A percentile compares a stretch with the other conserved stretches of the same genome.
Conservation (phyloP, 2,797 vertebrate species). For the Hydrophis major region DNA sequence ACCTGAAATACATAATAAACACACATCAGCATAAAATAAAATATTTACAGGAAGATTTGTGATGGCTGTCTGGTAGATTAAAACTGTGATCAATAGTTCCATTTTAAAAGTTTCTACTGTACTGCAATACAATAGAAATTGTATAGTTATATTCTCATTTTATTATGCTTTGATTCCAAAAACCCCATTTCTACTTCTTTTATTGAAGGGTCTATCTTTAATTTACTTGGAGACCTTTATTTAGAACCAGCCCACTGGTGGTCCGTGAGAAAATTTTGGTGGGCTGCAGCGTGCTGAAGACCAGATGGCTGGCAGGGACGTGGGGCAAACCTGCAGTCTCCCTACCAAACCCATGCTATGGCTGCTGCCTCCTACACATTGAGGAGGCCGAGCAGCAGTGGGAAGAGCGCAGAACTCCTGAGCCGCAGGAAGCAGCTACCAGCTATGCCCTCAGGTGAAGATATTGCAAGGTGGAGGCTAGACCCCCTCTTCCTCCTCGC, state of each 20-base stretch:
- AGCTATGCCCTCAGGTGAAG: too few relatives aligned
- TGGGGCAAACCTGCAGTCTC: too few relatives aligned
- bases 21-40: not conserved
- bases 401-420: too few relatives aligned
- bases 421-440: too few relatives aligned
- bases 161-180: not conserved
- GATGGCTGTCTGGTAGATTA: not conserved
- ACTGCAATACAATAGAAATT: not conserved
- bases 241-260: not conserved
- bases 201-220: not conserved
- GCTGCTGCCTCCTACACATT: too few relatives aligned
- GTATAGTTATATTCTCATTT: not conserved
- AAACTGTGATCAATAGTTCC: not conserved
- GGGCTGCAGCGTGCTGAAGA: too few relatives aligned
- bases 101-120: not conserved
- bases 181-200: not conserved
- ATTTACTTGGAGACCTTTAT: not conserved
- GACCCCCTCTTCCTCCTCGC: too few relatives aligned
- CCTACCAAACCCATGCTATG: too few relatives aligned
- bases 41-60: not conserved
- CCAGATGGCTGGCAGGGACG: too few relatives aligned
- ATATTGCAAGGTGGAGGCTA: too few relatives aligned
- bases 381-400: too few relatives aligned
- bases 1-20: constrained; percentile 3
- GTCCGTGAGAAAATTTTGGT: too few relatives aligned